phyloP scores from a whole-genome alignment of 2,113 vertebrate species.

The Microtus ochrogaster region DNA sequence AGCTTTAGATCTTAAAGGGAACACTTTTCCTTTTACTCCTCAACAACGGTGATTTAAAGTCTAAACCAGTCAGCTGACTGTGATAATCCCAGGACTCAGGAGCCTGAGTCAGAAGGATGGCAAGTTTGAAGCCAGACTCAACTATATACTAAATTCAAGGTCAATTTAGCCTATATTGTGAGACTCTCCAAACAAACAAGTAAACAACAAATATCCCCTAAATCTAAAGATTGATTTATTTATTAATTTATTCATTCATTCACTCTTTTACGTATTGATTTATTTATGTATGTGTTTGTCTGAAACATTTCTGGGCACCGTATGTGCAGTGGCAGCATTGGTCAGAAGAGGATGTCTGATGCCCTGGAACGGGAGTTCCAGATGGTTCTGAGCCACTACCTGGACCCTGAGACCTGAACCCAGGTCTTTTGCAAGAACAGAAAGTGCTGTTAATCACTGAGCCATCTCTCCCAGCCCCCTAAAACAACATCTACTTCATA shows the following conservation, averaged over 20 bases:
- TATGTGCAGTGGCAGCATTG: no score
- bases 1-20: background rate
- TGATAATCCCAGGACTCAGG: background rate
- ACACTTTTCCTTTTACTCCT: background rate
- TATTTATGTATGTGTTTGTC: background rate
- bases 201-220: background rate
- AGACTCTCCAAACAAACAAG: background rate
- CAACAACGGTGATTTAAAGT: slow-evolving; percentile 19
- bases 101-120: background rate
- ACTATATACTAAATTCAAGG: background rate
- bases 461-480: background rate
- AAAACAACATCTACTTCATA: background rate
- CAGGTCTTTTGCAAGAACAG: background rate
- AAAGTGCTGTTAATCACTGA: background rate
- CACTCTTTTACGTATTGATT: background rate
- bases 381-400: background rate
- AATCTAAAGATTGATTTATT: background rate
- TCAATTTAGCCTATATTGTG: background rate
- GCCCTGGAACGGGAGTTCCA: background rate
- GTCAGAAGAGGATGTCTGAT: background rate
- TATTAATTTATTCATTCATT: background rate
- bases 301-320: background rate
- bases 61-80: background rate
- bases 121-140: background rate
- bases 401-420: background rate